These are phyloP conservation scores for Melieria omissa DNA, from an alignment of 2,888 invertebrate genomes.

Conservation along the genomic window DNA sequence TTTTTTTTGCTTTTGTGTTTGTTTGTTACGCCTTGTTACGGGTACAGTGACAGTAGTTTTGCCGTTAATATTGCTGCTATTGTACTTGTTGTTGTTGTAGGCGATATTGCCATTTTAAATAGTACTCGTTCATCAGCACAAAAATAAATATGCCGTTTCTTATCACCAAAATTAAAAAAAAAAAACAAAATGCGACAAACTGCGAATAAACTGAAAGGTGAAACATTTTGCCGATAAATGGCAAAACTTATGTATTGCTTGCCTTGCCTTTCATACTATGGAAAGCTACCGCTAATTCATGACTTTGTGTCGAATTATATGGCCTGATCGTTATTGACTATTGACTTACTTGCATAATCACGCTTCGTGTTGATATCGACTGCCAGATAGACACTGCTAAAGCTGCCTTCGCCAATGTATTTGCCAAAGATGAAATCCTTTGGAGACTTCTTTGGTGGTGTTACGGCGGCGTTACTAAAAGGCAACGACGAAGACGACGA, in stretches of 20 bases:
- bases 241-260: no score
- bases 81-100: not conserved
- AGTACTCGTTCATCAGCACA: not conserved
- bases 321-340: not conserved
- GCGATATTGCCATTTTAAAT: not conserved
- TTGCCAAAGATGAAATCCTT: conserved; percentile 96
- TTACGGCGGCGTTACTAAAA: conserved; percentile 44
- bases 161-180: conserved; percentile 1
- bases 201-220: not conserved
- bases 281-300: no score
- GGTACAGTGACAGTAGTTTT: no score
- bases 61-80: not conserved
- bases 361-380: conserved; percentile 89
- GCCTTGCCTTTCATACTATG: no score
- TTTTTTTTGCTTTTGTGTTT: not conserved
- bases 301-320: no score
- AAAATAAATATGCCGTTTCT: not conserved
- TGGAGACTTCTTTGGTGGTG: conserved; percentile 68
- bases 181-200: not conserved
- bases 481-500: conserved; percentile 27
- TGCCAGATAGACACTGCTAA: conserved; percentile 93
- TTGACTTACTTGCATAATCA: conserved; percentile 92
- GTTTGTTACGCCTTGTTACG: conserved; percentile 2
- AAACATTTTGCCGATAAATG: not conserved
- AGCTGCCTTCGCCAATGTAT: conserved; percentile 96